Evolutionary conservation across 92 coral and sea anemone species (phyloP), one percentile per base, ranked within the genome.

Genomic region (Micromussa lordhowensis): DNA sequence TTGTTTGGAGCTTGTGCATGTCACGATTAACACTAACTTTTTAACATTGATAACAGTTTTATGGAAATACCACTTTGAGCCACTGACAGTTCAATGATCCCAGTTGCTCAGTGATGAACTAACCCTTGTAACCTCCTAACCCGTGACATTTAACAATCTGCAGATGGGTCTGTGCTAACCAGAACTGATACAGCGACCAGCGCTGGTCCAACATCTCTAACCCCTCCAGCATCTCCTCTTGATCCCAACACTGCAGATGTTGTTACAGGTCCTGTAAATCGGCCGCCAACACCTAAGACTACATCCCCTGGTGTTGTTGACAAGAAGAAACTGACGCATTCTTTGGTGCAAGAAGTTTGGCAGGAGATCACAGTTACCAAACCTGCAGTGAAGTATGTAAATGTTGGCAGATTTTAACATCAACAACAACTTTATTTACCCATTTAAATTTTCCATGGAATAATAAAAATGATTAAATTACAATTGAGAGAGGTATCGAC

Each of bases 161-260:
- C 90, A 79, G 89, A 82, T 82, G 89, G 83, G 89, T 77, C 89
- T 76, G 61, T 26, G 32, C 77, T 54, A 54, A 85, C 85, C 85
- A 80, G 85, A 68, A 64, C 85, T 78, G 90, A 79, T 87, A 2
- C 90, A 69, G 89, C 84, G 85, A 77, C 89, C 94, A 80, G 22
- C 91, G 91, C 85, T 89, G 94, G 82, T 86, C 94, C 90, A 81
- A 81, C 94, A 64, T 91, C 98, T 85, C 87, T 96, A 90, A 97
- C 99, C 72, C 99, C 99, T 57, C 99, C 99, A 78, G 94, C 96
- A 30, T 97, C 99, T 73, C 99, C 99, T 80, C 89, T 92, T 93
- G 95, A 93, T 86, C 91, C 95, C 83, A 90, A 90, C 92, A 92
- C 86, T 86, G 53, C 94, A 77, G 99, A 95, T 88, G 88, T 75